Evolutionary conservation across 2,888 invertebrate species (phyloP).

Genomic region (Pristionchus maxplancki): DNA sequence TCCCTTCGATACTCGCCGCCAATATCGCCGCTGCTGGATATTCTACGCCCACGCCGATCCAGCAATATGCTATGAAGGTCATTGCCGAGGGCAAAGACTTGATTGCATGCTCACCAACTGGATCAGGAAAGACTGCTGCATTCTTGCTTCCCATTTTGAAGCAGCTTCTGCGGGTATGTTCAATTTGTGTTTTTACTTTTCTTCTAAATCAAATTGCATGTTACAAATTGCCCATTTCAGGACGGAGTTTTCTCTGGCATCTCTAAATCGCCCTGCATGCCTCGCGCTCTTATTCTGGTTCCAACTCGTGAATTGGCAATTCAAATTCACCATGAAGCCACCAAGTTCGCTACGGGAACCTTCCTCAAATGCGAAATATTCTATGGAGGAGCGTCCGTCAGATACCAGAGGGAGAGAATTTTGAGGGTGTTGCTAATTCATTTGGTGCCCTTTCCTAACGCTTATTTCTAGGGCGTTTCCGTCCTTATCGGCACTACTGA

Average conservation of each 20-base stretch:
- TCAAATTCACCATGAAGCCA: slow-evolving; percentile 90
- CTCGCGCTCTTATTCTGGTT: slow-evolving; percentile 84
- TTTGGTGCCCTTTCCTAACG: not conserved
- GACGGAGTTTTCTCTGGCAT: slow-evolving; percentile 56
- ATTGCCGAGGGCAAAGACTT: slow-evolving; percentile 89
- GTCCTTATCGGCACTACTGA: slow-evolving; percentile 42
- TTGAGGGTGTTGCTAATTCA: not conserved
- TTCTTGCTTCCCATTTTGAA: slow-evolving; percentile 74
- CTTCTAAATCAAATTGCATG: not conserved
- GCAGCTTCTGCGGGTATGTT: slow-evolving; percentile 56
- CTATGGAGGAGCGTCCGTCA: slow-evolving; percentile 62
- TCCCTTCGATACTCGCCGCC: slow-evolving; percentile 85
- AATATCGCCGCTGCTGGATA: slow-evolving; percentile 89
- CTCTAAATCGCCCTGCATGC: slow-evolving; percentile 57
- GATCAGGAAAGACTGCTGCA: slow-evolving; percentile 87
- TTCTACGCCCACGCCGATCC: slow-evolving; percentile 92
- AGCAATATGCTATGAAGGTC: slow-evolving; percentile 91
- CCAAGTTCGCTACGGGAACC: slow-evolving; percentile 84
- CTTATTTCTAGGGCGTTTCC: slow-evolving; percentile 18
- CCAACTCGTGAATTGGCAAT: slow-evolving; percentile 93
- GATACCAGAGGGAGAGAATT: slow-evolving; percentile 32
- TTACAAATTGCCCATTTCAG: not conserved
- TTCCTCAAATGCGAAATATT: slow-evolving; percentile 57
- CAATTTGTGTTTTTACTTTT: not conserved
- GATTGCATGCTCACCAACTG: slow-evolving; percentile 98